Evolutionary conservation across 2,797 vertebrate genomes (phyloP).

Genomic region (Vultur gryphus): DNA sequence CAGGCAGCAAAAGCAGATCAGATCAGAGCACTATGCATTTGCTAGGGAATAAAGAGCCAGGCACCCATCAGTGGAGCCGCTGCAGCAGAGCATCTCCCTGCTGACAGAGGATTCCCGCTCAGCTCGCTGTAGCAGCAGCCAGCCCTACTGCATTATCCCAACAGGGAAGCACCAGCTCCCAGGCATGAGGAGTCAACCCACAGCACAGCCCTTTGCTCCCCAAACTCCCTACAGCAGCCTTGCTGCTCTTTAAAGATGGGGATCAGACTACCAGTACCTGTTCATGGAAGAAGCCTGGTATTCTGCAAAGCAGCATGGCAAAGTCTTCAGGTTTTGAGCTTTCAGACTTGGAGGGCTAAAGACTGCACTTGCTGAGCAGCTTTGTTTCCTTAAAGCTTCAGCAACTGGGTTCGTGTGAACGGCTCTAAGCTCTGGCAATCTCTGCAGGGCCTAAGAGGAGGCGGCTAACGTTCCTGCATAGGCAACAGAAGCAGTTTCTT

Average conservation of each 20-base stretch:
- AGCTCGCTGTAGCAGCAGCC: neutral
- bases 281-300: neutral
- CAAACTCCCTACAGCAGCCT: neutral
- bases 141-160: neutral
- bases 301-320: neutral
- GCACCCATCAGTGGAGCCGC: neutral
- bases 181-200: neutral
- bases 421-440: neutral
- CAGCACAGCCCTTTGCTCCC: neutral
- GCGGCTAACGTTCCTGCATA: neutral
- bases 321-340: neutral
- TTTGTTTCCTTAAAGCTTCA: neutral
- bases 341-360: neutral
- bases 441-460: neutral
- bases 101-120: neutral
- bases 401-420: neutral
- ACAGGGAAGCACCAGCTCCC: neutral
- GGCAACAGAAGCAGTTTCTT: conserved; percentile 2
- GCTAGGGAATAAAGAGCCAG: neutral
- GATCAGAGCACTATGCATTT: neutral
- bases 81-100: neutral
- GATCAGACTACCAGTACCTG: neutral
- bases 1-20: neutral
- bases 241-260: neutral
- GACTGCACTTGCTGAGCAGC: neutral